Conservation (phyloP, 2,797 vertebrate species). For the Microctenopoma lineatum region DNA sequence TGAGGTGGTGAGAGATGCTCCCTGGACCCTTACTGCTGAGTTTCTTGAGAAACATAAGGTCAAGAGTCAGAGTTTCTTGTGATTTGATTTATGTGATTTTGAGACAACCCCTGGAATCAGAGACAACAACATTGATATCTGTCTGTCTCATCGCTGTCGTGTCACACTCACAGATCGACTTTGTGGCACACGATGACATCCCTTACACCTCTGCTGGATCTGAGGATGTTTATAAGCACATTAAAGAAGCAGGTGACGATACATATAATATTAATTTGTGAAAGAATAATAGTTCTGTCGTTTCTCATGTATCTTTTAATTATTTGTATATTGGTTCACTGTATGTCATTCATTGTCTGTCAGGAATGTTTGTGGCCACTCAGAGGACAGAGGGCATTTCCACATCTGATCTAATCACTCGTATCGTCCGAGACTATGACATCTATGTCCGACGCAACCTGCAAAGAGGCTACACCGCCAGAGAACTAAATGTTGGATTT, state of each 20-base stretch:
- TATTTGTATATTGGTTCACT: slow-evolving; percentile 16
- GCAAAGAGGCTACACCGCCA: slow-evolving; percentile 96
- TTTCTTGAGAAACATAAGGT: slow-evolving; percentile 98
- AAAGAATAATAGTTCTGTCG: background rate
- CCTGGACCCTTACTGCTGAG: slow-evolving; percentile 93
- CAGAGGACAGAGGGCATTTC: slow-evolving; percentile 98
- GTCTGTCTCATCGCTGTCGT: slow-evolving; percentile 32
- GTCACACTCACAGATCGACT: slow-evolving; percentile 90
- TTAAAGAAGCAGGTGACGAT: slow-evolving; percentile 94
- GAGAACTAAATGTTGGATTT: slow-evolving; percentile 96
- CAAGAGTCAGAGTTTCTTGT: slow-evolving; percentile 75
- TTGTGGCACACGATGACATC: slow-evolving; percentile 98
- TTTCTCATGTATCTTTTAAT: background rate
- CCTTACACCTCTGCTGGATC: slow-evolving; percentile 98
- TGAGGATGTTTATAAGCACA: slow-evolving; percentile 97
- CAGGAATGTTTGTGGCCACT: slow-evolving; percentile 98
- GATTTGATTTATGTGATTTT: too few species aligned
- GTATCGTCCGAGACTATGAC: slow-evolving; percentile 96
- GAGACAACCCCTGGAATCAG: background rate
- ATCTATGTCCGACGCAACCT: slow-evolving; percentile 95
- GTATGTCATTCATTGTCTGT: slow-evolving; percentile 1
- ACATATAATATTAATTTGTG: background rate
- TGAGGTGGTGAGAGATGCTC: slow-evolving; percentile 96
- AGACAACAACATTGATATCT: background rate
- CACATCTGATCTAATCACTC: slow-evolving; percentile 97